Evolutionary conservation across 2,797 vertebrate species (phyloP).

Genomic region (Ptychobarbus kaznakovi): DNA sequence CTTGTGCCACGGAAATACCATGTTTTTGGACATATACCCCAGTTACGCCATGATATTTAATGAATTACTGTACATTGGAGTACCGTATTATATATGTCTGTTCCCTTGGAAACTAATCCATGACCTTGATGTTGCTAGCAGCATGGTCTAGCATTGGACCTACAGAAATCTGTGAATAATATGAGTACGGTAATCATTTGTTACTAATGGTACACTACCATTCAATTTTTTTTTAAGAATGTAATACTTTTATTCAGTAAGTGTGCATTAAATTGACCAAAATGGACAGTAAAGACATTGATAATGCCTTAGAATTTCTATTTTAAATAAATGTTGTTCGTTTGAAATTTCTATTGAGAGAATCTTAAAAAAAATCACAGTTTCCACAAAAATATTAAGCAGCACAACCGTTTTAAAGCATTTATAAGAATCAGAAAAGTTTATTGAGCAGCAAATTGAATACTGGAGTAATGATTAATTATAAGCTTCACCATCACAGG

Average conservation of each 20-base stretch:
- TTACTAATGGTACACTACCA: background rate
- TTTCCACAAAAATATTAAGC: background rate
- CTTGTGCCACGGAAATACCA: background rate
- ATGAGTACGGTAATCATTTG: background rate
- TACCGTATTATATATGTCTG: background rate
- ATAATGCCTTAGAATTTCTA: background rate
- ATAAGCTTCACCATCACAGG: background rate
- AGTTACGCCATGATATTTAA: background rate
- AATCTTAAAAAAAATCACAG: background rate
- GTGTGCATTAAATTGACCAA: background rate
- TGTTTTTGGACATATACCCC: background rate
- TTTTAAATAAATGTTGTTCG: background rate
- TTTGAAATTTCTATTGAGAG: background rate
- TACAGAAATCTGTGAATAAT: background rate
- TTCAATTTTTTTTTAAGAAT: background rate
- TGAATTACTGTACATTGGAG: background rate
- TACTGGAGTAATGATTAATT: background rate
- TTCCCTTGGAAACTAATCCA: background rate
- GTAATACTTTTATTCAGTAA: background rate
- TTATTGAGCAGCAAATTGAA: background rate
- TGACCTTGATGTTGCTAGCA: background rate
- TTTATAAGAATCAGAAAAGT: background rate
- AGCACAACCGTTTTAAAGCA: background rate
- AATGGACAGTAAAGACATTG: background rate
- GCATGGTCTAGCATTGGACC: background rate